A percentile compares a stretch with the other conserved stretches of the same genome.
Conservation (phyloP, 2,888 invertebrate species). For the Aphodius sticticus region DNA sequence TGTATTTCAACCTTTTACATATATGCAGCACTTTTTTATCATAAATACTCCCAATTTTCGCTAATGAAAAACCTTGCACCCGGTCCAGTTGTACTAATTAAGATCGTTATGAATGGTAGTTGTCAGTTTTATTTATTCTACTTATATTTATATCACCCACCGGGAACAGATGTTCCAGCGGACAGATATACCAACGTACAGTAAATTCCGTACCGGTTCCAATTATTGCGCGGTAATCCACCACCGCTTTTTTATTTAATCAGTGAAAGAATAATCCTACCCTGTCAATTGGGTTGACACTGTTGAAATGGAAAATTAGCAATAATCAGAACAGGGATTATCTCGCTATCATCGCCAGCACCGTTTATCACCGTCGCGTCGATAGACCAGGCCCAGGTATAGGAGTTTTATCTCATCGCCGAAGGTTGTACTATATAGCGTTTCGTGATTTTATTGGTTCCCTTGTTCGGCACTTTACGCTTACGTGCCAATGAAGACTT, state of each 20-base stretch:
- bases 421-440: neutral
- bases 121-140: neutral
- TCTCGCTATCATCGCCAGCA: neutral
- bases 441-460: neutral
- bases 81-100: neutral
- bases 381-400: neutral
- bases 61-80: neutral
- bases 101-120: no score
- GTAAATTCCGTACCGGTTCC: neutral
- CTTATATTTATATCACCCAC: neutral
- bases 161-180: neutral
- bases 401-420: neutral
- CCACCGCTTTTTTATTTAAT: neutral
- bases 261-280: neutral
- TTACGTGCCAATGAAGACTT: neutral
- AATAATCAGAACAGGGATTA: conserved; percentile 4
- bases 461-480: neutral
- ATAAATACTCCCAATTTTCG: neutral
- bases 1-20: no score
- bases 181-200: neutral
- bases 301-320: neutral
- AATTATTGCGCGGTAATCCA: neutral
- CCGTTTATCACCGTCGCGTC: neutral
- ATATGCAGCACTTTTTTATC: neutral
- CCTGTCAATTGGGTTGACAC: neutral